A percentile compares a stretch with the other conserved stretches of the same genome.
phyloP scores from a whole-genome alignment of 2,113 vertebrate species.

The Saccopteryx bilineata region DNA sequence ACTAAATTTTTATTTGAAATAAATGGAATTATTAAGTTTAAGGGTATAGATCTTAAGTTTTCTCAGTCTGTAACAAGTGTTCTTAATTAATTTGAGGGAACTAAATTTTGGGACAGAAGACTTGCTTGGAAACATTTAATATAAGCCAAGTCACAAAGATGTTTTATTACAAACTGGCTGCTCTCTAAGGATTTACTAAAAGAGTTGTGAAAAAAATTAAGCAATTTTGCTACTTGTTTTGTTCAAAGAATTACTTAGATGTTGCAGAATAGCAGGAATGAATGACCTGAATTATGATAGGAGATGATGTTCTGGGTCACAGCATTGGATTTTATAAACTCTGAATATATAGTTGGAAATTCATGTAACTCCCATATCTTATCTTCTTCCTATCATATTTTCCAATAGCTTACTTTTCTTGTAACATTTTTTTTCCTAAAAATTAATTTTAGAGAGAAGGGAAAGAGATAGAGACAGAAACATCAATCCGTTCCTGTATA shows the following conservation, averaged over 20 bases:
- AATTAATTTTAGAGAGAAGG: no score
- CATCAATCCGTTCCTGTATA: no score
- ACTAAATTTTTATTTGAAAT: conserved; percentile 42
- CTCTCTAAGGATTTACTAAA: background rate
- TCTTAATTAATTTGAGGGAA: conserved; percentile 31
- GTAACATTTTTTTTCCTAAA: no score
- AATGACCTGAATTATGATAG: background rate
- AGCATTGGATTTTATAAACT: conserved; percentile 42
- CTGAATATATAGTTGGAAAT: conserved; percentile 19
- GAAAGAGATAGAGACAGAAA: no score
- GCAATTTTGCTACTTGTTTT: background rate
- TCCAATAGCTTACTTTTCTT: background rate
- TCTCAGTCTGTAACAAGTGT: background rate
- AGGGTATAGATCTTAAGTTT: background rate
- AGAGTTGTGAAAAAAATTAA: conserved; percentile 17
- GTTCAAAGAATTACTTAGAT: conserved; percentile 44
- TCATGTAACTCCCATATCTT: background rate
- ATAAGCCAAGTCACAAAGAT: background rate
- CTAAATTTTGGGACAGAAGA: background rate
- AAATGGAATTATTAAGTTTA: conserved; percentile 31
- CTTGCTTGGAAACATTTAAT: conserved; percentile 38
- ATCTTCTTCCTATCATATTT: background rate
- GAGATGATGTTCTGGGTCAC: background rate
- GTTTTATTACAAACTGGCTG: background rate
- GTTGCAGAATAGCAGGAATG: conserved; percentile 9